phyloP scores from a whole-genome alignment of 2,797 vertebrate species.

The Buphagus erythrorhynchus region DNA sequence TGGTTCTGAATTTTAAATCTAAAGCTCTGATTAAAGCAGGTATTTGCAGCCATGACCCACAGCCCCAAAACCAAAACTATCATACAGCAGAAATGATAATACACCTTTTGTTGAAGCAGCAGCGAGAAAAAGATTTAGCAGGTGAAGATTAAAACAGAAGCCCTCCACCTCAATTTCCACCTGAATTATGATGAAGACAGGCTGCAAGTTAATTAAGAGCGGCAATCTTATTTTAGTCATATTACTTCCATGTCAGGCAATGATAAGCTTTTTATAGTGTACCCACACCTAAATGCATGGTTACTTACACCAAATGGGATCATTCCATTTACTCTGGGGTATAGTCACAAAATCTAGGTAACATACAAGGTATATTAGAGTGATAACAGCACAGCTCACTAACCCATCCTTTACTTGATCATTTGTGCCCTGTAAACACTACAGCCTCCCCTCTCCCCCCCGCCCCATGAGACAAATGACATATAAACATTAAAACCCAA shows the following conservation, averaged over 20 bases:
- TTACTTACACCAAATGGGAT: conserved; percentile 78
- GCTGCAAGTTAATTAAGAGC: conserved; percentile 40
- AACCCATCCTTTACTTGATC: background rate
- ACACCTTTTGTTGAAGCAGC: conserved; percentile 18
- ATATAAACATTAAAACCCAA: background rate
- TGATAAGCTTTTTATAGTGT: conserved; percentile 47
- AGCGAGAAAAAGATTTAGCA: conserved; percentile 20
- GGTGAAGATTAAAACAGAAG: conserved; percentile 1
- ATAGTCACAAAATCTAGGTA: conserved; percentile 80
- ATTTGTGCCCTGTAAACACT: background rate
- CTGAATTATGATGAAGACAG: background rate
- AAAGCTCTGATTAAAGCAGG: conserved; percentile 8
- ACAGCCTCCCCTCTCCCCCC: background rate
- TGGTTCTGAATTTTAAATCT: conserved; percentile 1
- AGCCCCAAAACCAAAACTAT: background rate
- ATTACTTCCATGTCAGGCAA: conserved; percentile 36
- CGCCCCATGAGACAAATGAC: background rate
- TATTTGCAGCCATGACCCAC: conserved; percentile 7
- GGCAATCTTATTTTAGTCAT: conserved; percentile 20
- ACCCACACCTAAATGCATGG: conserved; percentile 41
- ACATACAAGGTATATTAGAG: conserved; percentile 68
- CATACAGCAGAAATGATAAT: background rate
- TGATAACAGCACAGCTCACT: conserved; percentile 15
- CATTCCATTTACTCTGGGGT: conserved; percentile 76
- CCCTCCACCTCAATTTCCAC: conserved; percentile 47